Base-by-base conservation (phyloP, 2,888 invertebrate genomes). In the Aleiodes testaceus region DNA sequence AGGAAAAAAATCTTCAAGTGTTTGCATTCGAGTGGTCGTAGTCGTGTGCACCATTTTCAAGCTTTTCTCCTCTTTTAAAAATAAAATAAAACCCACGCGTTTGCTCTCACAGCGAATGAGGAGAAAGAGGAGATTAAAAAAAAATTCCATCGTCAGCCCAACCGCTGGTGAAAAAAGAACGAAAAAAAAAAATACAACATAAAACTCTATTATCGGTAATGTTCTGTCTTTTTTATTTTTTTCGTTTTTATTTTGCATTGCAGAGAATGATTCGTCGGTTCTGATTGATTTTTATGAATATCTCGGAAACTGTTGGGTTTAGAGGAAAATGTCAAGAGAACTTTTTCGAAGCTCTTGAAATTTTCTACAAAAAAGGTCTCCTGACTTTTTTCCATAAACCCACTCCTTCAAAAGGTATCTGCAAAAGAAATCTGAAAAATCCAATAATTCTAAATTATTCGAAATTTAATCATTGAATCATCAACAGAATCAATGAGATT, bases 1-100 rank as follows among this genome's bases (percentile, higher is more conserved):
- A 26, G 55, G 16, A 63, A 63, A 63, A 63, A 67, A 67, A 67
- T 67, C 53, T n/a, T 67, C 55, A 45, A 67, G 67, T 53, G 52
- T 67, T 67, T 67, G 53, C 53, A 67, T 45, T 69, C n/a, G 64
- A 50, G 52, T 49, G 45, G 49, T 14, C 59, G 36, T 59, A 26
- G 59, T 59, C 53, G 59, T 55, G 55, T 30, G 42, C 42, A 42
- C n/a, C 18, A 20, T 22, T 44, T 63, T 63, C n/a, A 63, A 63
- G 22, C 20, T 14, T 20, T 22, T 45, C 9, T 18, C 44, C 22
- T 45, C 18, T 14, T 6, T 1, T 45, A 45, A 45, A 45, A 63
- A 45, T 44, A n/a, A 44, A 59, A 6, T 6, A 5, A 55, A 30
- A 30, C 14, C 2, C n/a, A n/a, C 26, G 55, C 16, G 30, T 55